These are phyloP conservation scores for Sialis fuliginosa DNA, from an alignment of 2,888 invertebrate species.

Conservation along the genomic window DNA sequence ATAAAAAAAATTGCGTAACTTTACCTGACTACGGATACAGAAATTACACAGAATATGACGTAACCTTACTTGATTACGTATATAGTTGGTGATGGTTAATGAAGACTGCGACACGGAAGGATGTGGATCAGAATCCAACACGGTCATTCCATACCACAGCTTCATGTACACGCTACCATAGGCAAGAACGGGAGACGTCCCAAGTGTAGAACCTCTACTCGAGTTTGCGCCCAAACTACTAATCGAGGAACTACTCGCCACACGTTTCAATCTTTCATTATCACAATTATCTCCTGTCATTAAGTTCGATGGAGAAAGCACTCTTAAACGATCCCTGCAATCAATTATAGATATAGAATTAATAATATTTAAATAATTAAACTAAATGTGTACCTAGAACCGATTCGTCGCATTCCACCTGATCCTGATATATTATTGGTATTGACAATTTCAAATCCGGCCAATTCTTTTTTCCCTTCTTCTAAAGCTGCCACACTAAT, in stretches of 20 bases:
- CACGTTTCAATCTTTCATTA: constrained; percentile 35
- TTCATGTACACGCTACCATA: constrained; percentile 73
- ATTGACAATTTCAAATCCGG: constrained; percentile 12
- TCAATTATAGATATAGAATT: neutral
- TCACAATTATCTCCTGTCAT: constrained; percentile 14
- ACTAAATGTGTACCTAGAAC: constrained; percentile 15
- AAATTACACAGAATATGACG: neutral
- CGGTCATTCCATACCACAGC: constrained; percentile 68
- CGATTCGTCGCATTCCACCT: constrained; percentile 22
- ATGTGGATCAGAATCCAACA: constrained; percentile 73
- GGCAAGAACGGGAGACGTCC: constrained; percentile 30
- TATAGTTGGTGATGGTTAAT: constrained; percentile 55
- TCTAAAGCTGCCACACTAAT: constrained; percentile 57
- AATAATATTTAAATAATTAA: neutral
- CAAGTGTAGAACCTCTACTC: constrained; percentile 19
- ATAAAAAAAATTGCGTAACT: neutral
- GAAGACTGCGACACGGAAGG: constrained; percentile 68
- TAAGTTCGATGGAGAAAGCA: constrained; percentile 20
- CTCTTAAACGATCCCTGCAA: constrained; percentile 24
- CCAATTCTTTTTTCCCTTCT: constrained; percentile 24
- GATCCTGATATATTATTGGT: constrained; percentile 15
- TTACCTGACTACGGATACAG: neutral
- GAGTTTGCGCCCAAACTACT: constrained; percentile 29
- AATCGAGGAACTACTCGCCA: constrained; percentile 52
- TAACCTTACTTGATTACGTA: constrained; percentile 47